phyloP scores from a whole-genome alignment of 2,797 vertebrate genomes.

The Lepilemur ruficaudatus region DNA sequence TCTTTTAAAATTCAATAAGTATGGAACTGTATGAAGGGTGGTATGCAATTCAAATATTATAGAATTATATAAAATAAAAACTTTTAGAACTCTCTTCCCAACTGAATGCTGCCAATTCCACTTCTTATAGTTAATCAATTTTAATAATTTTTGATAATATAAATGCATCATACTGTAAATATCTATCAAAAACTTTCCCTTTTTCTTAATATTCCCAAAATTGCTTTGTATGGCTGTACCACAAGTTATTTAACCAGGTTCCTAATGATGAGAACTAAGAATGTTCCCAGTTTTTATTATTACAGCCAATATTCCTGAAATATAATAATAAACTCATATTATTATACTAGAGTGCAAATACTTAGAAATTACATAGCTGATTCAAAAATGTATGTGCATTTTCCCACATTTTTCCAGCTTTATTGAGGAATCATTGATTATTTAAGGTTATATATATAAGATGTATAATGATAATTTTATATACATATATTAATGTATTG shows the following conservation, averaged over 20 bases:
- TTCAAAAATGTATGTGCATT: neutral
- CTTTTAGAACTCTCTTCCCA: neutral
- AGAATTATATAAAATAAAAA: neutral
- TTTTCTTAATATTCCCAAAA: neutral
- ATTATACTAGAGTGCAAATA: neutral
- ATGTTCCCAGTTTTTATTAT: neutral
- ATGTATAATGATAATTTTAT: neutral
- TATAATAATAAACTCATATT: neutral
- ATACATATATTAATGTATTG: neutral
- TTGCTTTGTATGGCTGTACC: neutral
- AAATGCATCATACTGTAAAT: neutral
- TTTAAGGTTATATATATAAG: neutral
- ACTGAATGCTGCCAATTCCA: neutral
- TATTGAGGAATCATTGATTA: neutral
- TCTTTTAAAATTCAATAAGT: neutral
- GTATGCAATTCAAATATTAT: neutral
- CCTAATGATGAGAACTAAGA: neutral
- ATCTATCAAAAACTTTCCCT: neutral
- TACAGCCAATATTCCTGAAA: neutral
- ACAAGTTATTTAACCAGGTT: neutral
- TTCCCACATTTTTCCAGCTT: neutral
- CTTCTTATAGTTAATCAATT: neutral
- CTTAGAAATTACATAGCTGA: neutral
- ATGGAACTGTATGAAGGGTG: neutral
- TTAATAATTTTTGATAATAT: neutral